These are phyloP conservation scores for Cryptocephalus primarius DNA, from an alignment of 2,888 invertebrate genomes.

Conservation along the genomic window DNA sequence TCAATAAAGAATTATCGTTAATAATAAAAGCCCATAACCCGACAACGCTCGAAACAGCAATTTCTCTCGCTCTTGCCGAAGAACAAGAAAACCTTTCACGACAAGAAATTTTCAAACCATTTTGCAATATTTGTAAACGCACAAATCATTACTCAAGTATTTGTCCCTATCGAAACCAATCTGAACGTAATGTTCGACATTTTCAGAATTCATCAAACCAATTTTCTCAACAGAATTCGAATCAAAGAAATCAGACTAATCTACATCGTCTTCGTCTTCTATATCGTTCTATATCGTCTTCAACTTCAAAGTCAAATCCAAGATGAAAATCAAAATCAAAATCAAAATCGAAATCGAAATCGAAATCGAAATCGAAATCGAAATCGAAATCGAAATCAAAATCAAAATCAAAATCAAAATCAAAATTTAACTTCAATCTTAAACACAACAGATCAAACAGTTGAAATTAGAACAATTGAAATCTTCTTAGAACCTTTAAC, in stretches of 20 bases:
- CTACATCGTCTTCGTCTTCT: no score
- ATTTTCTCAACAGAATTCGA: no score
- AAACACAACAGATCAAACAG: conserved; percentile 12
- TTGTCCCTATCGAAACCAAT: conserved; percentile 5
- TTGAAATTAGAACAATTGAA: conserved; percentile 3
- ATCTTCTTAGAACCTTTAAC: no score
- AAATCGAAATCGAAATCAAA: no score
- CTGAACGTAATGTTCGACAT: conserved; percentile 6
- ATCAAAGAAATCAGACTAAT: no score
- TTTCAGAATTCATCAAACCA: no score
- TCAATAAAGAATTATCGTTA: conserved; percentile 5
- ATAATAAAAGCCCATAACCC: conserved; percentile 8
- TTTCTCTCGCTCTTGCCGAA: conserved; percentile 6
- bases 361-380: no score
- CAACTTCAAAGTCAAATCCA: no score
- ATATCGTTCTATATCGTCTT: no score
- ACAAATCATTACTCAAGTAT: conserved; percentile 2
- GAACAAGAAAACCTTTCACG: conserved; percentile 11
- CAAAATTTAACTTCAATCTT: conserved; percentile 10
- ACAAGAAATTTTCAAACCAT: conserved; percentile 8
- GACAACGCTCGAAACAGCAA: conserved; percentile 9
- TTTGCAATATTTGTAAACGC: conserved; percentile 7
- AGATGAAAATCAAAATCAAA: no score
- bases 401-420: no score
- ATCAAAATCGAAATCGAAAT: no score